phyloP scores from a whole-genome alignment of 2,113 vertebrate genomes.

The Calypte anna region DNA sequence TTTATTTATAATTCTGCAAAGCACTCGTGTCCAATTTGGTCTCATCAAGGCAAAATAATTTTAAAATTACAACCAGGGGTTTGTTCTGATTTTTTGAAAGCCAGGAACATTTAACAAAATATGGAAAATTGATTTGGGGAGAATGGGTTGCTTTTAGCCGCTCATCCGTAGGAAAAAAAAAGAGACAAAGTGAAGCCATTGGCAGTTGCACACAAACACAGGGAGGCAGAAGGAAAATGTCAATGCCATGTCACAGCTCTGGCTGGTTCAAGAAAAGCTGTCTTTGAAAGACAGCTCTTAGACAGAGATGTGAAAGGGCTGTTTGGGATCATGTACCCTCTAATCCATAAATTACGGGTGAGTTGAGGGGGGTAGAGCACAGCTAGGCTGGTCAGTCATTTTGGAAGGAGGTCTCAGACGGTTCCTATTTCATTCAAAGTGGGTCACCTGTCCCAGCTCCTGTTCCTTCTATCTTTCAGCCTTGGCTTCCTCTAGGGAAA shows the following conservation, averaged over 20 bases:
- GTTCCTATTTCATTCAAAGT: constrained; percentile 57
- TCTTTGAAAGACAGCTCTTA: constrained; percentile 26
- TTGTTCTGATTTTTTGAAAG: background rate
- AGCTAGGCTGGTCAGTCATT: background rate
- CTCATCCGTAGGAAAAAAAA: background rate
- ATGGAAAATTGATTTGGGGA: background rate
- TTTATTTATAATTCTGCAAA: background rate
- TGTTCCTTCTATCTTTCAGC: constrained; percentile 17
- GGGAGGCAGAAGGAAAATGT: constrained; percentile 56
- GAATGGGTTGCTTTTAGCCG: background rate
- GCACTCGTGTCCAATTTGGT: background rate
- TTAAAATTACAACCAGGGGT: background rate
- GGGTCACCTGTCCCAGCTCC: constrained; percentile 31
- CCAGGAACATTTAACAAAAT: background rate
- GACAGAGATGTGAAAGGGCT: constrained; percentile 57
- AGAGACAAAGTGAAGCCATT: background rate
- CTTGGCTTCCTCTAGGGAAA: background rate
- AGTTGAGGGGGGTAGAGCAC: background rate
- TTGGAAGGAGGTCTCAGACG: constrained; percentile 11
- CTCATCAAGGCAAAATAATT: background rate
- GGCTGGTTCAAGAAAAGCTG: background rate
- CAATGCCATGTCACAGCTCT: constrained; percentile 40
- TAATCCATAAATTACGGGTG: constrained; percentile 47
- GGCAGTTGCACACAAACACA: background rate
- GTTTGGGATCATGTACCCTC: constrained; percentile 46